These are phyloP conservation scores for Lucilia sericata DNA, from an alignment of 1,140 invertebrate species.

Conservation along the genomic window DNA sequence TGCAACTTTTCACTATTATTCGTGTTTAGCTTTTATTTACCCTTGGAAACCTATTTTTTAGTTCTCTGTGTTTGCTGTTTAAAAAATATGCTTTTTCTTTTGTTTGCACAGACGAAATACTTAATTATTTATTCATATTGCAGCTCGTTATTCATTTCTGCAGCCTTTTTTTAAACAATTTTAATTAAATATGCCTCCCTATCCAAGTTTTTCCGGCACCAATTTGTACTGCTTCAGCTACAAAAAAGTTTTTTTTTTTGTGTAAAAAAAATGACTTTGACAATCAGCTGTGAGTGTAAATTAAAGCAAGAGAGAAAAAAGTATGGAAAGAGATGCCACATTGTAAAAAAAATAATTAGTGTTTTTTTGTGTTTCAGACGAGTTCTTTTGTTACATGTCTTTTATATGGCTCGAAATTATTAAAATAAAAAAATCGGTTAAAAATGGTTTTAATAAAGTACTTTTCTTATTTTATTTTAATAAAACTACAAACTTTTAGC, in stretches of 20 bases:
- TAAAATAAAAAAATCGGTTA: too few relatives aligned
- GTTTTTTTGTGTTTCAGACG: too few relatives aligned
- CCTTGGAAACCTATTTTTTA: not conserved
- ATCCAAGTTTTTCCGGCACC: not conserved
- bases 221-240: slow-evolving; percentile 7
- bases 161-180: not conserved
- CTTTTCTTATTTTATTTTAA: too few relatives aligned
- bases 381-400: too few relatives aligned
- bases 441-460: too few relatives aligned
- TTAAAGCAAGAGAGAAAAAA: not conserved
- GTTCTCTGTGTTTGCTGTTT: not conserved
- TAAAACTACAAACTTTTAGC: too few relatives aligned
- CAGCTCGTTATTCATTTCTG: not conserved
- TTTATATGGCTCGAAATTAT: too few relatives aligned
- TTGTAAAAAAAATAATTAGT: too few relatives aligned
- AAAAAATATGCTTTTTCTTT: not conserved
- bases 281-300: not conserved
- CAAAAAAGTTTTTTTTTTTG: not conserved
- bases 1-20: not conserved
- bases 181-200: not conserved
- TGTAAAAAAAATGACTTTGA: not conserved
- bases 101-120: not conserved
- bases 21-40: not conserved
- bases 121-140: slow-evolving; percentile 6
- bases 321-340: too few relatives aligned